phyloP scores from a whole-genome alignment of 2,888 invertebrate genomes.

The Callosobruchus maculatus region DNA sequence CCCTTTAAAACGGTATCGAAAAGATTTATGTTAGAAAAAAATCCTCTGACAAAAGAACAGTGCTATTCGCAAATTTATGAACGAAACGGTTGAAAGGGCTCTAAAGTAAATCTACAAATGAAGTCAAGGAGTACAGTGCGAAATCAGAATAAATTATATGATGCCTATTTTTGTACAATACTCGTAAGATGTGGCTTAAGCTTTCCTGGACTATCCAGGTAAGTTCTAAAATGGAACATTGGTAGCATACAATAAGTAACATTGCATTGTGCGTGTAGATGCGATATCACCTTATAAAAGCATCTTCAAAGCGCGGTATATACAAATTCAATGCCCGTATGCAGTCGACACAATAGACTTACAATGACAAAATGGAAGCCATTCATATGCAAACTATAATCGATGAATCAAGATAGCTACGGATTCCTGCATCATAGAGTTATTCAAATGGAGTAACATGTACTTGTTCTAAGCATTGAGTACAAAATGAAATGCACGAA shows the following conservation, averaged over 20 bases:
- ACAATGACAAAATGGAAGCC: conserved; percentile 11
- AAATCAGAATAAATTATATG: no score
- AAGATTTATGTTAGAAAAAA: no score
- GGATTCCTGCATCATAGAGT: background rate
- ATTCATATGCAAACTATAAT: conserved; percentile 11
- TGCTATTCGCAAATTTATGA: no score
- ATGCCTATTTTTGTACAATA: no score
- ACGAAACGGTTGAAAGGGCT: no score
- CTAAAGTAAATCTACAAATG: no score
- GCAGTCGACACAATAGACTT: background rate
- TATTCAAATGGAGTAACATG: background rate
- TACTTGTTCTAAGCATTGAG: background rate
- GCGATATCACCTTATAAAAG: background rate
- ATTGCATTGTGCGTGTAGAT: background rate
- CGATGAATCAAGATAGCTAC: background rate
- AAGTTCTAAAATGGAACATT: background rate
- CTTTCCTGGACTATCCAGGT: background rate
- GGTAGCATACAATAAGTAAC: background rate
- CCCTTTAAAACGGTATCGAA: no score
- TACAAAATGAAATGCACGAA: background rate
- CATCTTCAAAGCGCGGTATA: background rate
- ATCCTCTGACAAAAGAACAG: no score
- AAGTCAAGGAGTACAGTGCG: no score
- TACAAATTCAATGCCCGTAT: background rate
- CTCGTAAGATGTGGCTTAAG: no score